Percentiles rank a stretch among this genome's conserved stretches.
Conservation (phyloP, 2,113 vertebrate species). For the Xenopus borealis region DNA sequence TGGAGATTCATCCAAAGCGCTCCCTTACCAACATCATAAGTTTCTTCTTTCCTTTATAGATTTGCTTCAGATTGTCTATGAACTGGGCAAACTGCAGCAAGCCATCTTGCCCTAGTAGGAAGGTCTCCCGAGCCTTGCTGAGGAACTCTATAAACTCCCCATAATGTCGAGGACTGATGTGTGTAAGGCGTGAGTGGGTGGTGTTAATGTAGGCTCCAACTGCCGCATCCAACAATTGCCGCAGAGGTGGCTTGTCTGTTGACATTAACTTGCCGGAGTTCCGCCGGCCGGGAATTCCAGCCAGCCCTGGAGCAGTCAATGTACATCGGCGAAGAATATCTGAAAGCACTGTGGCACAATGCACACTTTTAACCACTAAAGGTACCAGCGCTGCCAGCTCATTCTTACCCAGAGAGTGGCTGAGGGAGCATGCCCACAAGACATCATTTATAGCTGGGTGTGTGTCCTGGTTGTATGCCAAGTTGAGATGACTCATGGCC, state of each 20-base stretch:
- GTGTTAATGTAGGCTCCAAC: slow-evolving; percentile 98
- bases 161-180: slow-evolving; percentile 97
- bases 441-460: slow-evolving; percentile 97
- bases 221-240: slow-evolving; percentile 92
- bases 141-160: slow-evolving; percentile 98
- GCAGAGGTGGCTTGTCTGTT: slow-evolving; percentile 93
- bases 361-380: slow-evolving; percentile 95
- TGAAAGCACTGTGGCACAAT: slow-evolving; percentile 93
- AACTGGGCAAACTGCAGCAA: slow-evolving; percentile 97
- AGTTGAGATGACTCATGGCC: slow-evolving; percentile 96
- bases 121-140: slow-evolving; percentile 94
- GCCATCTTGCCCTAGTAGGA: slow-evolving; percentile 92
- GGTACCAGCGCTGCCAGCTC: slow-evolving; percentile 96
- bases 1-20: slow-evolving; percentile 82
- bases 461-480: slow-evolving; percentile 98
- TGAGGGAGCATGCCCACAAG: slow-evolving; percentile 95
- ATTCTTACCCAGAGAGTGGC: slow-evolving; percentile 97
- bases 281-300: slow-evolving; percentile 90
- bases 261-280: slow-evolving; percentile 98
- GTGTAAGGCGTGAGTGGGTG: slow-evolving; percentile 94
- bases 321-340: slow-evolving; percentile 96
- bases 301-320: slow-evolving; percentile 90
- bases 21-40: slow-evolving; percentile 96
- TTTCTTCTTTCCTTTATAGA: slow-evolving; percentile 99
- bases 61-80: slow-evolving; percentile 99